A percentile compares a stretch with the other conserved stretches of the same genome.
Conservation (phyloP, 2,113 vertebrate genomes). For the Rhabdornis inornatus region DNA sequence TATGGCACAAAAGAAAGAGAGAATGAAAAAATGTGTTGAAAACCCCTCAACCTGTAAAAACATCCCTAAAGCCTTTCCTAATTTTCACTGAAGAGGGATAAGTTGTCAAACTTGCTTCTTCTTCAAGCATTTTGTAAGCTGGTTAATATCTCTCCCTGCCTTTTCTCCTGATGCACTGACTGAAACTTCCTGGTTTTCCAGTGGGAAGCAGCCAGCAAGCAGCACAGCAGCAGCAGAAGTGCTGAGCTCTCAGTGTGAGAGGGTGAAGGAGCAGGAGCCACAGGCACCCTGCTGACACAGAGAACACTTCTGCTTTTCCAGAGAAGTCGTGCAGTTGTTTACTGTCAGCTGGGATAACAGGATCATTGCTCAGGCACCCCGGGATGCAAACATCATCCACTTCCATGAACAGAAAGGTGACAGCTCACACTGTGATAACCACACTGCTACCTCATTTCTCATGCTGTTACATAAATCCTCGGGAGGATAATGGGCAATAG, state of each 20-base stretch:
- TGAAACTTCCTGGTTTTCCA: not conserved
- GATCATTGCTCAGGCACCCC: not conserved
- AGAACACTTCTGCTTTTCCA: not conserved
- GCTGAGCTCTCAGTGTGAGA: not conserved
- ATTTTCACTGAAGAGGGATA: not conserved
- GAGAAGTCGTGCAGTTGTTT: not conserved
- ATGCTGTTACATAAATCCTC: not conserved
- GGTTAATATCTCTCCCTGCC: not conserved
- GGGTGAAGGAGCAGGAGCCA: not conserved
- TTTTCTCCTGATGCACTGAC: not conserved
- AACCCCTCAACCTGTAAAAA: rapidly evolving
- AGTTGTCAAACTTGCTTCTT: not conserved
- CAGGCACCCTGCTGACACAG: not conserved
- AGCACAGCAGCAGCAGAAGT: not conserved
- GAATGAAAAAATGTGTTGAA: not conserved
- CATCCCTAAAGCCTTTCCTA: not conserved
- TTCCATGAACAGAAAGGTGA: not conserved
- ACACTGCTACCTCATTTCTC: not conserved
- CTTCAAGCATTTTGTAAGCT: not conserved
- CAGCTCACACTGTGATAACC: constrained; percentile 19
- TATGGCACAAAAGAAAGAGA: not conserved
- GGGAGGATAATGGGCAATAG: not conserved
- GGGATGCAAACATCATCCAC: not conserved
- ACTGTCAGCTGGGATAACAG: not conserved
- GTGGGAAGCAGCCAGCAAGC: not conserved